Evolutionary conservation across 2,797 vertebrate species (phyloP).

Genomic region (Thalassophryne amazonica): DNA sequence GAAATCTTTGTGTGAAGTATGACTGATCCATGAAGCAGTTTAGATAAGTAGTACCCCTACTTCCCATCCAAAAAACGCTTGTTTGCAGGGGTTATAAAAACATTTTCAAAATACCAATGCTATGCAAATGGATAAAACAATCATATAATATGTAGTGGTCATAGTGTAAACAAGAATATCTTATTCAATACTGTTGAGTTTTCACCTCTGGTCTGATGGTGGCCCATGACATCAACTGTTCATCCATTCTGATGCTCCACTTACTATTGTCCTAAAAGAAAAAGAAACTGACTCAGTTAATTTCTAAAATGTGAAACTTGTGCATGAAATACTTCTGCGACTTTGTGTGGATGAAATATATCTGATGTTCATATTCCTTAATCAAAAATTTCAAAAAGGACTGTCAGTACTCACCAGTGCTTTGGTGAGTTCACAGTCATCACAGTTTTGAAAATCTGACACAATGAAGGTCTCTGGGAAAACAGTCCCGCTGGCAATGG

Average conservation of each 20-base stretch:
- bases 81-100: too few species aligned
- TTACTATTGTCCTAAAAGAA: constrained; percentile 80
- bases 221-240: constrained; percentile 85
- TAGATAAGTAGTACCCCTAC: too few species aligned
- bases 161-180: not conserved
- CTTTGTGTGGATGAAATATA: not conserved
- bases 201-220: constrained; percentile 80
- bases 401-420: constrained; percentile 68
- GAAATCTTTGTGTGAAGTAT: too few species aligned
- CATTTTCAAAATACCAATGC: too few species aligned
- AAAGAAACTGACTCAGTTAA: not conserved
- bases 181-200: not conserved
- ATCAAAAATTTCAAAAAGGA: not conserved
- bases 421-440: constrained; percentile 45
- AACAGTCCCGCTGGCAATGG: constrained; percentile 73
- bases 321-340: not conserved
- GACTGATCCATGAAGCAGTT: too few species aligned
- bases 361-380: not conserved
- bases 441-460: constrained; percentile 64
- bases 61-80: too few species aligned
- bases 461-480: constrained; percentile 79
- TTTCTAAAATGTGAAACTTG: not conserved
- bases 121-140: too few species aligned
- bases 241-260: constrained; percentile 85
- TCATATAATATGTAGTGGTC: not conserved